Percentiles rank a stretch among this genome's conserved stretches.
Conservation (phyloP, 2,113 vertebrate genomes). For the Indri indri region DNA sequence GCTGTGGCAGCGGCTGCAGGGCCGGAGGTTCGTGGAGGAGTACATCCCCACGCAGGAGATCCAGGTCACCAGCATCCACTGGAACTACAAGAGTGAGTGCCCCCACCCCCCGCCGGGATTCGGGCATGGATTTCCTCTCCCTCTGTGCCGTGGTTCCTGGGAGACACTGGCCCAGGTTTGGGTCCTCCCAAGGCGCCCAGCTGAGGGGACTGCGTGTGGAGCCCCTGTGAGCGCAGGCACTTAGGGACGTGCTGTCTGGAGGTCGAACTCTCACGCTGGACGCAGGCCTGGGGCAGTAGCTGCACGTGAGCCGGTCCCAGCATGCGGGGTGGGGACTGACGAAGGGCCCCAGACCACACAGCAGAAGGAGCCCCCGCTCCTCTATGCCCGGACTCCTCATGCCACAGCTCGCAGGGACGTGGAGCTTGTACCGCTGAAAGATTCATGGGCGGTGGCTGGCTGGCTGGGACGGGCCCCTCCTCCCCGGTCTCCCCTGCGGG, state of each 20-base stretch:
- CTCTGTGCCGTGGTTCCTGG: neutral
- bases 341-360: too few relatives aligned
- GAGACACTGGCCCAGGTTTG: neutral
- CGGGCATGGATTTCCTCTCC: neutral
- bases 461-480: neutral
- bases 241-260: neutral
- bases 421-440: neutral
- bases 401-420: neutral
- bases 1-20: constrained; percentile 97
- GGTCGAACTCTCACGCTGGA: neutral
- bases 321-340: too few relatives aligned
- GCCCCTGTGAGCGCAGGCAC: neutral
- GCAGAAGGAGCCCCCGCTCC: neutral
- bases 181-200: neutral
- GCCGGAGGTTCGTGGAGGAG: constrained; percentile 96
- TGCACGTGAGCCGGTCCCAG: neutral
- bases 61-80: constrained; percentile 99
- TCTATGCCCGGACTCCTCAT: neutral
- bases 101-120: too few relatives aligned
- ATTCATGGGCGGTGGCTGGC: neutral
- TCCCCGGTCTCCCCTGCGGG: neutral
- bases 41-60: constrained; percentile 99
- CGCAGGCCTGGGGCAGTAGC: neutral
- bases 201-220: too few relatives aligned
- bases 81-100: constrained; percentile 98